A percentile compares a stretch with the other conserved stretches of the same genome.
These are phyloP conservation scores for Isichthys henryi DNA, from an alignment of 2,113 vertebrate species.

Conservation along the genomic window DNA sequence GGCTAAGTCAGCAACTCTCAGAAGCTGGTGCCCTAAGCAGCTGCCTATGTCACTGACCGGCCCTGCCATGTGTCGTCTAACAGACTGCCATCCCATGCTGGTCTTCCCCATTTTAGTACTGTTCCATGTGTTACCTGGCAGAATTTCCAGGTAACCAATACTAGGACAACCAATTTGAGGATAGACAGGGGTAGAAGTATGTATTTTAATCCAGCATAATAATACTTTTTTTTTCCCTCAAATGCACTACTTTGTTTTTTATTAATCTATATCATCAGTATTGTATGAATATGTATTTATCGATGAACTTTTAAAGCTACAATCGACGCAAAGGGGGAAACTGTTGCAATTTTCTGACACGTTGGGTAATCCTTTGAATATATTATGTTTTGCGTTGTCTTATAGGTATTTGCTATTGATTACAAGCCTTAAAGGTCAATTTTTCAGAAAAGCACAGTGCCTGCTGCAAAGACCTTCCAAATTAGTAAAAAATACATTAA, in stretches of 20 bases:
- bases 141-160: not conserved
- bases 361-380: not conserved
- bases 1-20: not conserved
- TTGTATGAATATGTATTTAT: not conserved
- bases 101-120: not conserved
- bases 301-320: not conserved
- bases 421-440: not conserved
- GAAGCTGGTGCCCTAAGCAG: not conserved
- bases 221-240: not conserved
- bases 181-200: not conserved
- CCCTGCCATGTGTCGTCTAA: not conserved
- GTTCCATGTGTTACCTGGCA: not conserved
- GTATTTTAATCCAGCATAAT: not conserved
- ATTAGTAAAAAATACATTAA: not conserved
- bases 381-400: not conserved
- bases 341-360: not conserved
- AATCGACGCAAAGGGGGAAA: not conserved
- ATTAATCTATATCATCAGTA: not conserved
- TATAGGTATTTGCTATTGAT: slow-evolving; percentile 1
- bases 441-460: not conserved
- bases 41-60: not conserved
- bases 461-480: not conserved
- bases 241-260: not conserved
- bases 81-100: not conserved
- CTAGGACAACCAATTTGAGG: not conserved